Conservation (phyloP, 2,888 invertebrate species). For the Mythimna loreyi region DNA sequence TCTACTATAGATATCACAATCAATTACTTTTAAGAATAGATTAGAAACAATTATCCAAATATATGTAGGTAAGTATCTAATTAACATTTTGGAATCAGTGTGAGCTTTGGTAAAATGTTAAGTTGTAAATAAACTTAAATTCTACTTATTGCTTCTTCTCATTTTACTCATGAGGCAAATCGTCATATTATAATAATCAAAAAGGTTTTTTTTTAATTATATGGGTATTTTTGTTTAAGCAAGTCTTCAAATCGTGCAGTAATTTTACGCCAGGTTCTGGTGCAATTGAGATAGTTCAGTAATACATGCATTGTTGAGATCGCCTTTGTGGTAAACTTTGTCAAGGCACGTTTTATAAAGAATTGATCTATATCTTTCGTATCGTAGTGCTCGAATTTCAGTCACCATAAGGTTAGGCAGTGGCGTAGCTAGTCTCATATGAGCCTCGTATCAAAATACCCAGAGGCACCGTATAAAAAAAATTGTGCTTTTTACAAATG, state of each 20-base stretch:
- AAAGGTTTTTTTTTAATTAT: slow-evolving; percentile 14
- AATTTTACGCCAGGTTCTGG: slow-evolving; percentile 14
- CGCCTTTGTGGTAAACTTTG: slow-evolving; percentile 10
- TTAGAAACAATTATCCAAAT: background rate
- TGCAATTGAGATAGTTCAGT: slow-evolving; percentile 6
- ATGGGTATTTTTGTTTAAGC: slow-evolving; percentile 9
- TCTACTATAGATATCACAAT: background rate
- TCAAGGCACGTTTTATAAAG: slow-evolving; percentile 13
- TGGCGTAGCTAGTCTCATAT: too few relatives aligned
- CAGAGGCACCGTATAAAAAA: too few relatives aligned
- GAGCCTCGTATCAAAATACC: too few relatives aligned
- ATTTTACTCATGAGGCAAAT: slow-evolving; percentile 14
- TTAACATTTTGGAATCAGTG: background rate
- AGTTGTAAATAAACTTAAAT: background rate
- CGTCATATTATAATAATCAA: slow-evolving; percentile 16
- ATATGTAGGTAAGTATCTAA: too few relatives aligned
- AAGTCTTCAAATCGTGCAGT: slow-evolving; percentile 7
- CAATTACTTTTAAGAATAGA: background rate
- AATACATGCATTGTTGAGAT: slow-evolving; percentile 9
- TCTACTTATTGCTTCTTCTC: background rate
- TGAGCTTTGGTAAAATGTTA: background rate
- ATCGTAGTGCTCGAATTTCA: slow-evolving; percentile 8
- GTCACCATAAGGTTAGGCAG: background rate
- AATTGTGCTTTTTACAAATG: too few relatives aligned
- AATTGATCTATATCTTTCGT: slow-evolving; percentile 12